A percentile compares a stretch with the other conserved stretches of the same genome.
Evolutionary conservation across 1,140 invertebrate genomes (phyloP).

Genomic region (Megathymus violae): DNA sequence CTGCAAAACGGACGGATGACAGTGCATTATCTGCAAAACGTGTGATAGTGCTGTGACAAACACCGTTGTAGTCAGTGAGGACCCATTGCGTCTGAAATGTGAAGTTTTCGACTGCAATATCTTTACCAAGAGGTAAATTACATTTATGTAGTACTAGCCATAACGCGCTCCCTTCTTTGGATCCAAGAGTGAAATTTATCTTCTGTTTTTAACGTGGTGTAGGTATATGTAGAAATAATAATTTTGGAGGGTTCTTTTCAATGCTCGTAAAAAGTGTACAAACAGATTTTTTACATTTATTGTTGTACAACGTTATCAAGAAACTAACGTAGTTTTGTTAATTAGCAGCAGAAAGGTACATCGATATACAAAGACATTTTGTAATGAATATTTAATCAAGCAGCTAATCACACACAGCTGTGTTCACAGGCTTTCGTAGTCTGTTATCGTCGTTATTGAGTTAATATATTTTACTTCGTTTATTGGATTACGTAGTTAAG

Average conservation of each 20-base stretch:
- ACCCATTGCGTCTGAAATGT: slow-evolving; percentile 30
- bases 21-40: slow-evolving; percentile 24
- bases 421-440: slow-evolving; percentile 5
- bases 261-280: too few relatives aligned
- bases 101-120: slow-evolving; percentile 19
- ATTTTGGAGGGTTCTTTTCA: too few relatives aligned
- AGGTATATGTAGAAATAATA: too few relatives aligned
- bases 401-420: slow-evolving; percentile 24
- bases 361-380: slow-evolving; percentile 6
- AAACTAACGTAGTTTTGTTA: too few relatives aligned
- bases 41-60: slow-evolving; percentile 38
- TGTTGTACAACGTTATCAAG: too few relatives aligned
- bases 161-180: too few relatives aligned
- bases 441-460: background rate
- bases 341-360: slow-evolving; percentile 8
- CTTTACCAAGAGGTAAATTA: slow-evolving; percentile 35
- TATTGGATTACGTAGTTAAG: too few relatives aligned
- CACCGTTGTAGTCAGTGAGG: too few relatives aligned
- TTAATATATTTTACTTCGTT: background rate
- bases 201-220: too few relatives aligned
- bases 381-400: slow-evolving; percentile 25
- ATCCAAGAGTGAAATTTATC: too few relatives aligned
- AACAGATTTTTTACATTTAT: too few relatives aligned
- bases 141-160: background rate
- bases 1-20: slow-evolving; percentile 16